phyloP scores from a whole-genome alignment of 2,113 vertebrate species.

The Labrus mixtus region DNA sequence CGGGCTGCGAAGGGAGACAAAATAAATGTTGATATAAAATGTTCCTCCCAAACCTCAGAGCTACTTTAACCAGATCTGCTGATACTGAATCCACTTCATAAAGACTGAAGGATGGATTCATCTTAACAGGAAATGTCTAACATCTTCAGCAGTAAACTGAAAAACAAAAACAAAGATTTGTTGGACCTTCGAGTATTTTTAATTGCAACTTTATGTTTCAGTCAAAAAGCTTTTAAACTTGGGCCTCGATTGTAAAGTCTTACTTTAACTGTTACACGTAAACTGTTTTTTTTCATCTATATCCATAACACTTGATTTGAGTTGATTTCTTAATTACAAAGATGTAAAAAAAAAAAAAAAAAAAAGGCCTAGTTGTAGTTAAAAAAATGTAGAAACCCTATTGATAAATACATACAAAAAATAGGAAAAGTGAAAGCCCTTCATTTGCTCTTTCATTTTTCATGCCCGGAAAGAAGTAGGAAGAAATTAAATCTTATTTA shows the following conservation, averaged over 20 bases:
- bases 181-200: neutral
- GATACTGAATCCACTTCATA: neutral
- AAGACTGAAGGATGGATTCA: neutral
- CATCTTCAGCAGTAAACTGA: neutral
- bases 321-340: no score
- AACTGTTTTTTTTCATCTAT: neutral
- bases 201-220: neutral
- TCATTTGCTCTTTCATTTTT: no score
- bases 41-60: neutral
- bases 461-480: no score
- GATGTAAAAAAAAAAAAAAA: no score
- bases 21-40: constrained; percentile 2
- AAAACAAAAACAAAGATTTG: constrained; percentile 5
- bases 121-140: constrained; percentile 8
- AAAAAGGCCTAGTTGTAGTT: no score
- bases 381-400: no score
- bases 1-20: neutral
- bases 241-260: no score
- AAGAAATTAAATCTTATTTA: no score
- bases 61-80: constrained; percentile 1
- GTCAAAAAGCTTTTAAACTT: neutral
- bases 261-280: neutral
- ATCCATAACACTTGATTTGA: no score
- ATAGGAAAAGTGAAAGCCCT: no score
- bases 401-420: no score